Base-by-base conservation (phyloP, 2,888 invertebrate species). In the Nemoura dubitans region DNA sequence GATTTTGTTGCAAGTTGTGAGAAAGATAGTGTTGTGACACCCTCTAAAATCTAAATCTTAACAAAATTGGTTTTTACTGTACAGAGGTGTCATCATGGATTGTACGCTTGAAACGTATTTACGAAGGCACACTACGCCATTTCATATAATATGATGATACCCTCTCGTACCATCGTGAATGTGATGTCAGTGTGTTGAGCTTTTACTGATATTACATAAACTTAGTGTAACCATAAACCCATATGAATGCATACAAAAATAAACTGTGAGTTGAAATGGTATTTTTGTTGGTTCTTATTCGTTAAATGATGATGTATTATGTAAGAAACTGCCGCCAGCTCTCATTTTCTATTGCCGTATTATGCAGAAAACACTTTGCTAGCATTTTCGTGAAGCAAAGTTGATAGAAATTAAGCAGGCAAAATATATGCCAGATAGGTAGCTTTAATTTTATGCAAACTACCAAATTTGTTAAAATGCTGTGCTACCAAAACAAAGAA, bases 131-230 rank as follows among this genome's bases (percentile, higher is more conserved):
- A 59, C 85, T 30, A 42, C 29, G 7, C 43, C 82, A 3, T 28
- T 87, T 5, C 87, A 87, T 30, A 87, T 27, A 85, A 81, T 36
- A 29, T 86, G 26, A 86, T 76, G n/a, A n/a, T n/a, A n/a, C n/a
- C n/a, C n/a, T n/a, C n/a, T n/a, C n/a, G 36, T 10, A 36, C 36
- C 10, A 36, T 6, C 36, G 3, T 36, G 36, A 36, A 3, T 36
- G 5, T 3, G 36, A 3, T 6, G 36, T 36, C 10, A 10, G 10
- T 36, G 10, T 36, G 3, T 36, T 36, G 36, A 10, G 36, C 10
- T 36, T 36, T 6, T 36, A 36, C 10, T 36, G 36, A 36, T 36
- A n/a, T n/a, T n/a, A n/a, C n/a, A n/a, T n/a, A n/a, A n/a, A n/a
- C n/a, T n/a, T 36, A 10, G 36, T 36, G 36, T 36, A 36, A 36